A percentile compares a stretch with the other conserved stretches of the same genome.
Conservation (phyloP, 2,888 invertebrate species). For the Drosophila subquinaria region DNA sequence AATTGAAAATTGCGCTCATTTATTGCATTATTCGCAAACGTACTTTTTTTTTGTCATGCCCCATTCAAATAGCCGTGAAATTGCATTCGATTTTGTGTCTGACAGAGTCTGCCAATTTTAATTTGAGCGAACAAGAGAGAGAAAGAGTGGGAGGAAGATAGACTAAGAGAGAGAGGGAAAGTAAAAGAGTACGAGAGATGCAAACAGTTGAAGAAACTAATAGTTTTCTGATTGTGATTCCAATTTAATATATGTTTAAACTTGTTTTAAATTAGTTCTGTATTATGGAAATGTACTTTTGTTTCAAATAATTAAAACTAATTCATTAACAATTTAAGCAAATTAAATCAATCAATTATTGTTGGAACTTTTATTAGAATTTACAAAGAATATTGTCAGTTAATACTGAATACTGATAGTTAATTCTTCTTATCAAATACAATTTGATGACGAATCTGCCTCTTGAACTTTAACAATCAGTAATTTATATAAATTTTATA, state of each 20-base stretch:
- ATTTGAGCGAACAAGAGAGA: neutral
- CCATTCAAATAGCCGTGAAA: slow-evolving; percentile 76
- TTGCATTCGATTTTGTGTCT: slow-evolving; percentile 72
- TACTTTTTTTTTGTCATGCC: slow-evolving; percentile 38
- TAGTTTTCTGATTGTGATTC: slow-evolving; percentile 2
- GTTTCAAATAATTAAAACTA: too few species aligned
- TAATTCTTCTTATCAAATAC: too few species aligned
- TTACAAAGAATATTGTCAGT: too few species aligned
- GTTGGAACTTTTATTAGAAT: too few species aligned
- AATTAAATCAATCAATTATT: too few species aligned
- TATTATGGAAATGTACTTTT: too few species aligned
- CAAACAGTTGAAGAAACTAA: slow-evolving; percentile 23
- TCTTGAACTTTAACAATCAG: too few species aligned
- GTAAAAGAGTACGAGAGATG: slow-evolving; percentile 11
- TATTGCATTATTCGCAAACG: slow-evolving; percentile 69
- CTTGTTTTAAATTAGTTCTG: too few species aligned
- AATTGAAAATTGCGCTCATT: slow-evolving; percentile 77
- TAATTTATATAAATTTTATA: too few species aligned
- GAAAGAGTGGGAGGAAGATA: slow-evolving; percentile 1
- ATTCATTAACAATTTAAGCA: too few species aligned
- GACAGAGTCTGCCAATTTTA: slow-evolving; percentile 32
- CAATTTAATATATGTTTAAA: slow-evolving; percentile 4
- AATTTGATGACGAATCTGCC: too few species aligned
- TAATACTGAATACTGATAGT: too few species aligned
- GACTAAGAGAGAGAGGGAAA: neutral